Conservation (phyloP, 2,797 vertebrate genomes). For the Gallinago stenura region DNA sequence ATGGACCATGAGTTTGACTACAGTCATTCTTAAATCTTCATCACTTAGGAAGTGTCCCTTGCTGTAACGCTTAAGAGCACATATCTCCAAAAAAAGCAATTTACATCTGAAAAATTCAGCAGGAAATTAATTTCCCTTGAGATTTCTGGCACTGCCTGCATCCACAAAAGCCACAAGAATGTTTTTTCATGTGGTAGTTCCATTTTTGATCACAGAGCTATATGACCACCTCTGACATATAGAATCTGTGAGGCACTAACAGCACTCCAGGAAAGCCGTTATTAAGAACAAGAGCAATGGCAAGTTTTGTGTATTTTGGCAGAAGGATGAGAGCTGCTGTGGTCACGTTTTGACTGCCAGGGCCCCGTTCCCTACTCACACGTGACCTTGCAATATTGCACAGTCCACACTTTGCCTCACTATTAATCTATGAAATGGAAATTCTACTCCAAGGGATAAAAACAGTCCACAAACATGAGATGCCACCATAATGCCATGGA, state of each 20-base stretch:
- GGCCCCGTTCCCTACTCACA: not conserved
- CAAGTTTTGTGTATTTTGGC: not conserved
- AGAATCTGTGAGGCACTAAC: not conserved
- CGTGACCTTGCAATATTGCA: not conserved
- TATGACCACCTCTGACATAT: not conserved
- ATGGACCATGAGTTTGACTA: not conserved
- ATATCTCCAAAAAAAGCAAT: not conserved
- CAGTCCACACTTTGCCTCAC: not conserved
- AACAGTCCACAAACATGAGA: not conserved
- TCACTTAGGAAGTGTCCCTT: not conserved
- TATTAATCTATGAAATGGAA: not conserved
- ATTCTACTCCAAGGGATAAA: not conserved
- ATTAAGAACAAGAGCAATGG: not conserved
- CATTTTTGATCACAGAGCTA: not conserved
- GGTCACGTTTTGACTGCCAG: not conserved
- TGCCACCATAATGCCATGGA: not conserved
- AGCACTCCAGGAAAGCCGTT: not conserved
- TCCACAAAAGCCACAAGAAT: not conserved
- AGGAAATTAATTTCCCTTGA: not conserved
- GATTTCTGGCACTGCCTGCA: not conserved
- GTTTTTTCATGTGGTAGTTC: not conserved
- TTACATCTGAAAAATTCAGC: not conserved
- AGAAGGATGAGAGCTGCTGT: constrained; percentile 14
- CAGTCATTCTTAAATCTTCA: not conserved
- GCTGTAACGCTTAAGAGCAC: not conserved